Evolutionary conservation across 2,797 vertebrate genomes (phyloP).

Genomic region (Delichon dasypus): DNA sequence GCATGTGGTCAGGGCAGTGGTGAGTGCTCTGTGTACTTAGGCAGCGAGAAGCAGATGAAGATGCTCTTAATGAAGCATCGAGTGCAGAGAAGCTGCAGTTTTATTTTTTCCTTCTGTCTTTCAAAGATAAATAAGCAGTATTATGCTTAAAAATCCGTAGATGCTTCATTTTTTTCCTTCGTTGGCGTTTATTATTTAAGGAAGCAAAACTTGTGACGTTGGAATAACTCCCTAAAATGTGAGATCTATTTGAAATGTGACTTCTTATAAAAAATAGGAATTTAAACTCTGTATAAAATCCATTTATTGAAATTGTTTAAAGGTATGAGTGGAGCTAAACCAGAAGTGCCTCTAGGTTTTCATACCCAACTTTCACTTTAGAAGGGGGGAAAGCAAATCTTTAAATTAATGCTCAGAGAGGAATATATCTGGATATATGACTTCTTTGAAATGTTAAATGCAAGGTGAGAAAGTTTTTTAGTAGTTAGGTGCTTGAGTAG

Average conservation of each 20-base stretch:
- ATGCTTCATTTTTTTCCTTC: not conserved
- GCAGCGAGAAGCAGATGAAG: not conserved
- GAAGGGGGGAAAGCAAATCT: not conserved
- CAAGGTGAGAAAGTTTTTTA: not conserved
- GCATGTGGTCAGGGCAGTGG: rapidly evolving
- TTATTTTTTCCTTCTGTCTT: not conserved
- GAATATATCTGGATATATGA: not conserved
- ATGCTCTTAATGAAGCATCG: not conserved
- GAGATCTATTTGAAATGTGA: not conserved
- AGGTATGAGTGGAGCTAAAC: not conserved
- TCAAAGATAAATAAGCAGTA: not conserved
- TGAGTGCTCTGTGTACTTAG: not conserved
- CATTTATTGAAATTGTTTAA: not conserved
- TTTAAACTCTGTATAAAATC: not conserved
- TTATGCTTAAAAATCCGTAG: not conserved
- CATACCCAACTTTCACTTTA: not conserved
- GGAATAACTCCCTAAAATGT: not conserved
- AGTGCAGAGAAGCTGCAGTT: not conserved
- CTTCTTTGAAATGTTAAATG: not conserved
- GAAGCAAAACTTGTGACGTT: not conserved
- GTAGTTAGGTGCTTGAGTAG: not conserved
- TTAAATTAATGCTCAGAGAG: not conserved
- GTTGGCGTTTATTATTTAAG: not conserved
- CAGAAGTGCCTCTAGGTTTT: not conserved
- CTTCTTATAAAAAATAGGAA: not conserved